Evolutionary conservation across 2,113 vertebrate species (phyloP).

Genomic region (Cyanistes caeruleus): DNA sequence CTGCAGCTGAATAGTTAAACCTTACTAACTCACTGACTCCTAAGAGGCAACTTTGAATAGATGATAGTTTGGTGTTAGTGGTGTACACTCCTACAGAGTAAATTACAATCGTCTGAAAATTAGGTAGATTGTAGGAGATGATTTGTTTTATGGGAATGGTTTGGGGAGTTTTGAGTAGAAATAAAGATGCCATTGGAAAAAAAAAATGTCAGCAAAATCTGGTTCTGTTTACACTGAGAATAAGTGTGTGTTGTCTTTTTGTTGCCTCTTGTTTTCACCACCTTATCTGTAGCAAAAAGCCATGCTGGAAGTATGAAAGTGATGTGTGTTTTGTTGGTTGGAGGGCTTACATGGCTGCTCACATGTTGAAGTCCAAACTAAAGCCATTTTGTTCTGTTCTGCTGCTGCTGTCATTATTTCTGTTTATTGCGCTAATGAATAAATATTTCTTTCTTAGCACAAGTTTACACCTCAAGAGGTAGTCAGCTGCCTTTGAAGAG

Average conservation of each 20-base stretch:
- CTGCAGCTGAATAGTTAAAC: not conserved
- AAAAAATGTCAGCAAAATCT: not conserved
- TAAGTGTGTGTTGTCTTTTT: not conserved
- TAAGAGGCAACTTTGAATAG: not conserved
- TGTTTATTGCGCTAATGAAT: not conserved
- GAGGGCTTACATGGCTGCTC: not conserved
- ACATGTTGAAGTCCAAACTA: not conserved
- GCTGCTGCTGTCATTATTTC: not conserved
- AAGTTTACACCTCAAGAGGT: not conserved
- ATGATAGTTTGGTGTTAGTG: not conserved
- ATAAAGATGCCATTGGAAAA: not conserved
- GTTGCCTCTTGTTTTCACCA: not conserved
- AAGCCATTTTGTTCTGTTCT: not conserved
- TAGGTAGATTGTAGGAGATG: not conserved
- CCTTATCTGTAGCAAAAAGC: not conserved
- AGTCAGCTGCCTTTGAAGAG: not conserved
- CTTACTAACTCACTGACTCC: not conserved
- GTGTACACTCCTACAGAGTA: fast-evolving
- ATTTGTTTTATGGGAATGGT: not conserved
- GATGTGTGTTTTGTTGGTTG: not conserved
- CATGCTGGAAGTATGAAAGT: not conserved
- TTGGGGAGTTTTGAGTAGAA: not conserved
- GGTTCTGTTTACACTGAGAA: not conserved
- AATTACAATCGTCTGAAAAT: not conserved
- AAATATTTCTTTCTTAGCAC: not conserved